Conservation (phyloP, 2,113 vertebrate genomes). For the Tragelaphus imberbis region DNA sequence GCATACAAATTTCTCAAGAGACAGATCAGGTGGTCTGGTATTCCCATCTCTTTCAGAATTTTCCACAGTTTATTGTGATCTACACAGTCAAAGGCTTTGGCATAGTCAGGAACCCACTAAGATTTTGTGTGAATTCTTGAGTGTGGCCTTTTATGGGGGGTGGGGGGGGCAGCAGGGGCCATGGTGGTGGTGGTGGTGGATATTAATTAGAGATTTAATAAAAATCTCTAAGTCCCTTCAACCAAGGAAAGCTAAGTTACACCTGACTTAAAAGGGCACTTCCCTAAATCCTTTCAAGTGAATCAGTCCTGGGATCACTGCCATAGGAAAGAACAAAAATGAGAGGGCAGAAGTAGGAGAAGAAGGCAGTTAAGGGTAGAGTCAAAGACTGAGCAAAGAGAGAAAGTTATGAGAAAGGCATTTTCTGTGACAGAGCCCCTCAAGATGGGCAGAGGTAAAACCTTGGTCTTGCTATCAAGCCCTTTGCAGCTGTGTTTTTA, state of each 20-base stretch:
- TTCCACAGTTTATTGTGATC: no score
- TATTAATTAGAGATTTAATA: not conserved
- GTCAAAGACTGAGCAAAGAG: not conserved
- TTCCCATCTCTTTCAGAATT: no score
- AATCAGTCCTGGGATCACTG: not conserved
- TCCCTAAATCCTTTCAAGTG: not conserved
- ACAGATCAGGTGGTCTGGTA: no score
- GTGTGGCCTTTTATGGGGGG: not conserved
- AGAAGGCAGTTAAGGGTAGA: not conserved
- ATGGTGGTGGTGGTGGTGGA: no score
- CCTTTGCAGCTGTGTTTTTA: not conserved
- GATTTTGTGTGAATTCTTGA: not conserved
- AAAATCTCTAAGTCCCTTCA: not conserved
- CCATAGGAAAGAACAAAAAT: not conserved
- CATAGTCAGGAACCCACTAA: not conserved
- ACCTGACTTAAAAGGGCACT: not conserved
- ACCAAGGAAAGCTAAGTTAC: not conserved
- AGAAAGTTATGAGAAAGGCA: not conserved
- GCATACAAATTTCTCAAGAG: no score
- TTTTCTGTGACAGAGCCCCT: not conserved
- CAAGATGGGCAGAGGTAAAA: not conserved
- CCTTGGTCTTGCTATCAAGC: not conserved
- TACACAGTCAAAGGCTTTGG: no score
- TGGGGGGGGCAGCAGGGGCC: fast-evolving
- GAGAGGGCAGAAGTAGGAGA: not conserved